Conservation (phyloP, 2,797 vertebrate species). For the Myoxocephalus aenaeus region DNA sequence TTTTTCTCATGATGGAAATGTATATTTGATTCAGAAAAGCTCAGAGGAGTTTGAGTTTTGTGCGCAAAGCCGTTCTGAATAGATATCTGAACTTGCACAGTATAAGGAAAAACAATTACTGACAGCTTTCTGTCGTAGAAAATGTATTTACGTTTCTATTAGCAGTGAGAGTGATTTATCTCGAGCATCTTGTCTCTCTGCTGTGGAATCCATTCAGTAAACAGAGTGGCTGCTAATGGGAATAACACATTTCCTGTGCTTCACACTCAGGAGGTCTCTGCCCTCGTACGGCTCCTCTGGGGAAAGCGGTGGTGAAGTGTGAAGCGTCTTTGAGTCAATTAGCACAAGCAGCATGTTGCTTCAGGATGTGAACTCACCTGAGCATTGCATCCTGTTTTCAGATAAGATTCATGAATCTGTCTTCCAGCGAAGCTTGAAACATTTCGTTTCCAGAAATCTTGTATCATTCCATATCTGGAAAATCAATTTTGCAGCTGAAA, state of each 20-base stretch:
- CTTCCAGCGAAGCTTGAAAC: slow-evolving; percentile 7
- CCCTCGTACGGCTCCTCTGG: slow-evolving; percentile 34
- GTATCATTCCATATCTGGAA: slow-evolving; percentile 51
- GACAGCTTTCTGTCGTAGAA: neutral
- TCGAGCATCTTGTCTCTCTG: slow-evolving; percentile 46
- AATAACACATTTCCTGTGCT: slow-evolving; percentile 79
- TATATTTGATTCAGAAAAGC: neutral
- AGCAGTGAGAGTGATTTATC: slow-evolving; percentile 51
- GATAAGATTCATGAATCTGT: neutral
- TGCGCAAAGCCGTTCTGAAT: neutral
- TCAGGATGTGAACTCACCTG: slow-evolving; percentile 1
- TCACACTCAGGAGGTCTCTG: slow-evolving; percentile 42
- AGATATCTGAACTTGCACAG: neutral
- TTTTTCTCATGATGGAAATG: neutral
- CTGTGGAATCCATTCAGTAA: slow-evolving; percentile 76
- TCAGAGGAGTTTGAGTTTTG: neutral
- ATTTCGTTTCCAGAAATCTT: slow-evolving; percentile 35
- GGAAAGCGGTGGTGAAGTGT: slow-evolving; percentile 12
- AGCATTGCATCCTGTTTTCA: neutral
- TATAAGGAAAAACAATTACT: slow-evolving; percentile 43
- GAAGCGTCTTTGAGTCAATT: slow-evolving; percentile 12
- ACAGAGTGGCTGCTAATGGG: slow-evolving; percentile 74
- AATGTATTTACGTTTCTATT: slow-evolving; percentile 20
- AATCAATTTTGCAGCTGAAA: slow-evolving; percentile 42
- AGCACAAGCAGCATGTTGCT: slow-evolving; percentile 8